A percentile compares a stretch with the other conserved stretches of the same genome.
Conservation (phyloP, 2,888 invertebrate species). For the Tribolium freemani region DNA sequence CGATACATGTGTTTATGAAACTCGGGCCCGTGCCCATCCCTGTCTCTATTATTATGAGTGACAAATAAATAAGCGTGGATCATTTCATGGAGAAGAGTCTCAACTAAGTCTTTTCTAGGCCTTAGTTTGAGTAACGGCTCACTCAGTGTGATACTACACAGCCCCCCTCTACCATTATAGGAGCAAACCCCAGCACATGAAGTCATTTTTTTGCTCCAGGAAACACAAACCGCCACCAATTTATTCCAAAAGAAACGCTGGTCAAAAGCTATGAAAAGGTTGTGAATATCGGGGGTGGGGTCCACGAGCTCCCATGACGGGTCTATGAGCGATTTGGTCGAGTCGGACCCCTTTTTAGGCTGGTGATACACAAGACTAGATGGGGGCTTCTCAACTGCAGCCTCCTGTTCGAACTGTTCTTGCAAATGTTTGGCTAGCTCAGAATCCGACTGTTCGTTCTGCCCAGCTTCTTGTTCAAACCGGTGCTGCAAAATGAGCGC, state of each 20-base stretch:
- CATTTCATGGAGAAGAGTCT: slow-evolving; percentile 99
- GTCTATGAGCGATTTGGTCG: slow-evolving; percentile 74
- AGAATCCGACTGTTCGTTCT: slow-evolving; percentile 45
- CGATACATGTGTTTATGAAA: slow-evolving; percentile 94
- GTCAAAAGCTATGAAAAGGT: slow-evolving; percentile 90
- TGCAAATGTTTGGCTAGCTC: slow-evolving; percentile 57
- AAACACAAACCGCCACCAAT: slow-evolving; percentile 84
- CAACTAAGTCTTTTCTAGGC: slow-evolving; percentile 94
- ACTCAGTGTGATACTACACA: slow-evolving; percentile 89
- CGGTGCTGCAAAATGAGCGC: slow-evolving; percentile 62
- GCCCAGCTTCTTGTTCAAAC: slow-evolving; percentile 54
- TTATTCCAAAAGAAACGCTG: slow-evolving; percentile 85
- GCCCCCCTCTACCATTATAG: slow-evolving; percentile 80
- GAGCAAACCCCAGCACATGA: slow-evolving; percentile 75
- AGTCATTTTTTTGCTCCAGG: slow-evolving; percentile 97
- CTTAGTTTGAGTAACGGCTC: slow-evolving; percentile 92
- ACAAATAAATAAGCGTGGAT: slow-evolving; percentile 98
- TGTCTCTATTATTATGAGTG: slow-evolving; percentile 84
- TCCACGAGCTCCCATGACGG: slow-evolving; percentile 89
- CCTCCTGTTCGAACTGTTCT: slow-evolving; percentile 57
- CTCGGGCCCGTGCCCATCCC: slow-evolving; percentile 95
- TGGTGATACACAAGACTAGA: slow-evolving; percentile 51
- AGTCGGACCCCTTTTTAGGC: slow-evolving; percentile 49
- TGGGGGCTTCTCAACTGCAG: slow-evolving; percentile 53
- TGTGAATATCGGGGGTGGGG: slow-evolving; percentile 92